Evolutionary conservation across 2,113 vertebrate genomes (phyloP).

Genomic region (Oryzias melastigma): DNA sequence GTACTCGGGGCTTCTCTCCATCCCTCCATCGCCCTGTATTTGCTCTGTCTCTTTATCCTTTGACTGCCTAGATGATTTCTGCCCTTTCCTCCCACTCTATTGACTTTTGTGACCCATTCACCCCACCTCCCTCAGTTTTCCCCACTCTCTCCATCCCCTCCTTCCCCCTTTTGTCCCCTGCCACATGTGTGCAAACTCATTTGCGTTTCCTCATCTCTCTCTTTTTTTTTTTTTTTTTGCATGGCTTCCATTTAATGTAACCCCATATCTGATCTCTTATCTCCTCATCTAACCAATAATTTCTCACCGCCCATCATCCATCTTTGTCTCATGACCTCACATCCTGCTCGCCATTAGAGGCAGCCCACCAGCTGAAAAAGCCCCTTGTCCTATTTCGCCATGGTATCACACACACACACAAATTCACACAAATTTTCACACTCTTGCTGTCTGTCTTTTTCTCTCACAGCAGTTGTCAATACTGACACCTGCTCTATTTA

Average conservation of each 20-base stretch:
- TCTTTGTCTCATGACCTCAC: slow-evolving; percentile 73
- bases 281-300: slow-evolving; percentile 60
- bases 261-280: slow-evolving; percentile 32
- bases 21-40: slow-evolving; percentile 35
- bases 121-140: slow-evolving; percentile 52
- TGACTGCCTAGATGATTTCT: slow-evolving; percentile 63
- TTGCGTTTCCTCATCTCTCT: neutral
- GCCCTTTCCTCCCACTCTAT: slow-evolving; percentile 63
- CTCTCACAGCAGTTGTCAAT: slow-evolving; percentile 51
- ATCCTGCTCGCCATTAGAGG: slow-evolving; percentile 67
- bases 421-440: slow-evolving; percentile 68
- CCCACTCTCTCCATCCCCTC: slow-evolving; percentile 36
- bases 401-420: slow-evolving; percentile 45
- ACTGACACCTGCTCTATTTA: slow-evolving; percentile 74
- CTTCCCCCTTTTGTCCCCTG: slow-evolving; percentile 37
- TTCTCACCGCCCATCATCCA: slow-evolving; percentile 68
- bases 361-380: slow-evolving; percentile 65
- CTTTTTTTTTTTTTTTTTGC: slow-evolving; percentile 11
- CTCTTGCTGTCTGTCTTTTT: slow-evolving; percentile 65
- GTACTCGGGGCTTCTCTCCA: slow-evolving; percentile 30
- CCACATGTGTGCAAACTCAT: slow-evolving; percentile 17
- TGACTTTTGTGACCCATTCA: slow-evolving; percentile 59
- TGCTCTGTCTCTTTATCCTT: slow-evolving; percentile 58
- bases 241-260: slow-evolving; percentile 17
- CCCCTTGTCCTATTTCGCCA: slow-evolving; percentile 51